Conservation (phyloP, 2,797 vertebrate genomes). For the Phylloscopus collybita region DNA sequence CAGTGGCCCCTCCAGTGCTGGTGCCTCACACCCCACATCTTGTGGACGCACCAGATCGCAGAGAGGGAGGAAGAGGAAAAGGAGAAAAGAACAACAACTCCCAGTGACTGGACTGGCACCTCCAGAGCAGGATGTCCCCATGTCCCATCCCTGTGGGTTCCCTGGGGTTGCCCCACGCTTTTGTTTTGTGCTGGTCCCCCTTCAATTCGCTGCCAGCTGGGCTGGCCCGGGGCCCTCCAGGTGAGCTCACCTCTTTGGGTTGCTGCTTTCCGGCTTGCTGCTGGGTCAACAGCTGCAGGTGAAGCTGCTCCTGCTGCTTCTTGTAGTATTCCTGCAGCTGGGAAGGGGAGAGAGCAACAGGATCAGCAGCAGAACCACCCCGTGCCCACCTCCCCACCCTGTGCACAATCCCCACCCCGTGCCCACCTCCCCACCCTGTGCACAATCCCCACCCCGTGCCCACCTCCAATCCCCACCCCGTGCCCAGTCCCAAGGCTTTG, state of each 20-base stretch:
- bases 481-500: not conserved
- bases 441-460: too few relatives aligned
- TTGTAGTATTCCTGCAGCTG: conserved; percentile 99
- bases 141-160: not conserved
- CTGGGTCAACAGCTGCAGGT: conserved; percentile 95
- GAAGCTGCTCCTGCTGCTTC: conserved; percentile 98
- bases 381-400: too few relatives aligned
- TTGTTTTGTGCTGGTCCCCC: not conserved
- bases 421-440: too few relatives aligned
- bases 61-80: not conserved
- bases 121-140: not conserved
- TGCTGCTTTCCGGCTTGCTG: conserved; percentile 88
- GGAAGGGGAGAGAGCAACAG: not conserved
- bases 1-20: not conserved
- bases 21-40: not conserved
- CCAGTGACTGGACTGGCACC: not conserved
- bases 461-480: not conserved
- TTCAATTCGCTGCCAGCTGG: not conserved
- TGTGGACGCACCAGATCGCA: not conserved
- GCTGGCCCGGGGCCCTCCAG: not conserved
- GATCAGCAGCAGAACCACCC: not conserved
- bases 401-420: too few relatives aligned
- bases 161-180: not conserved
- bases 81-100: not conserved
- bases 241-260: conserved; percentile 92